phyloP scores from a whole-genome alignment of 2,888 invertebrate genomes.

The Epsilonema sp. region DNA sequence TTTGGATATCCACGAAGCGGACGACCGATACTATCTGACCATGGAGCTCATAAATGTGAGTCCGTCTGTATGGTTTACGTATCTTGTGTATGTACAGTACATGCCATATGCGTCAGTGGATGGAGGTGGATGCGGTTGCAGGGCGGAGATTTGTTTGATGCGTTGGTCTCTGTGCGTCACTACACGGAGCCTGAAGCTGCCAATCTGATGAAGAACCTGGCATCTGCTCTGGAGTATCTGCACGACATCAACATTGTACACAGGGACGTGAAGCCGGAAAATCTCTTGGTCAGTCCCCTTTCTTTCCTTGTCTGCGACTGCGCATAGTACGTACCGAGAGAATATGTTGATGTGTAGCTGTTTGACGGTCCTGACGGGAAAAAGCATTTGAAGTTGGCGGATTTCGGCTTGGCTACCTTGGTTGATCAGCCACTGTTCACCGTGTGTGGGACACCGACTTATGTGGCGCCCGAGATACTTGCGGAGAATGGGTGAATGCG shows the following conservation, averaged over 20 bases:
- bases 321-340: not conserved
- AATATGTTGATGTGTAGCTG: slow-evolving; percentile 28
- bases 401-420: slow-evolving; percentile 83
- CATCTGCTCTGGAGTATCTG: slow-evolving; percentile 75
- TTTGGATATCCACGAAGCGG: slow-evolving; percentile 68
- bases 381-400: slow-evolving; percentile 64
- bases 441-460: slow-evolving; percentile 97
- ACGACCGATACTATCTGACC: slow-evolving; percentile 68
- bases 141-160: slow-evolving; percentile 95
- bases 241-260: slow-evolving; percentile 84
- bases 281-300: slow-evolving; percentile 50
- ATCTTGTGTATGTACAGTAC: too few relatives aligned
- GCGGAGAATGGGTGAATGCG: slow-evolving; percentile 86
- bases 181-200: slow-evolving; percentile 83
- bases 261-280: slow-evolving; percentile 95
- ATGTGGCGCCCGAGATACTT: slow-evolving; percentile 93
- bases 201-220: slow-evolving; percentile 65
- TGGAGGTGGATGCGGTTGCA: too few relatives aligned
- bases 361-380: slow-evolving; percentile 32
- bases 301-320: not conserved
- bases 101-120: too few relatives aligned
- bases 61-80: too few relatives aligned
- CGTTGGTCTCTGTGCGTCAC: slow-evolving; percentile 72
- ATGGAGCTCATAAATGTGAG: slow-evolving; percentile 79
- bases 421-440: slow-evolving; percentile 57